Evolutionary conservation across 2,113 vertebrate genomes (phyloP).

Genomic region (Lucifuga dentata): DNA sequence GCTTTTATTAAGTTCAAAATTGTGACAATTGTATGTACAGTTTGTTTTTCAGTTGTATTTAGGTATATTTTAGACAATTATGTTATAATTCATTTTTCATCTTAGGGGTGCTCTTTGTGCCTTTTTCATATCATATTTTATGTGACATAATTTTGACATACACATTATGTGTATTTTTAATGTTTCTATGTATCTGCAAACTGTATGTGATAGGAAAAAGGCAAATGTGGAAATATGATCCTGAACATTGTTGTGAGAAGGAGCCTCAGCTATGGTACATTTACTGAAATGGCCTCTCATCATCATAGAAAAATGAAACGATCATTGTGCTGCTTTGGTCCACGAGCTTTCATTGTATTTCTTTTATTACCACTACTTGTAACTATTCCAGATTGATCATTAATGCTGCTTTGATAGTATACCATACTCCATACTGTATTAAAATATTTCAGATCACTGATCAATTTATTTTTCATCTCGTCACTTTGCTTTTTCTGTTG

Average conservation of each 20-base stretch:
- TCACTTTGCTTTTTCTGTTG: slow-evolving; percentile 1
- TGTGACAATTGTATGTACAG: slow-evolving; percentile 45
- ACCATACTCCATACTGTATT: not conserved
- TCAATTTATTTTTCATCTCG: slow-evolving; percentile 2
- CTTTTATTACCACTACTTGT: slow-evolving; percentile 40
- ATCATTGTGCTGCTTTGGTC: slow-evolving; percentile 46
- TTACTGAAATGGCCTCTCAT: slow-evolving; percentile 8
- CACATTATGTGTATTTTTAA: slow-evolving; percentile 24
- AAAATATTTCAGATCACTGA: slow-evolving; percentile 6
- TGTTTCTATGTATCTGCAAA: slow-evolving; percentile 20
- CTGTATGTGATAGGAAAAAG: slow-evolving; percentile 14
- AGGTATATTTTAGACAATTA: slow-evolving; percentile 4
- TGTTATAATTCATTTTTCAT: slow-evolving; percentile 13
- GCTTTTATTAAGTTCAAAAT: not conserved
- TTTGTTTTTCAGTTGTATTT: slow-evolving; percentile 34
- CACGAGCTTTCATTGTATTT: slow-evolving; percentile 26
- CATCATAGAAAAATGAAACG: not conserved
- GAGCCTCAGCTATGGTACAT: slow-evolving; percentile 53
- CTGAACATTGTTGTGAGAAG: not conserved
- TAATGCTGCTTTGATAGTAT: slow-evolving; percentile 31
- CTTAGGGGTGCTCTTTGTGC: slow-evolving; percentile 11
- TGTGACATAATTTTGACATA: slow-evolving; percentile 33
- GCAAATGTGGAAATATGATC: not conserved
- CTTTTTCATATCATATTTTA: slow-evolving; percentile 24
- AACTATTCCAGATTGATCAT: slow-evolving; percentile 25